Evolutionary conservation across 2,113 vertebrate genomes (phyloP), one percentile per base, ranked within the genome.

Genomic region (Telmatochromis sp.): DNA sequence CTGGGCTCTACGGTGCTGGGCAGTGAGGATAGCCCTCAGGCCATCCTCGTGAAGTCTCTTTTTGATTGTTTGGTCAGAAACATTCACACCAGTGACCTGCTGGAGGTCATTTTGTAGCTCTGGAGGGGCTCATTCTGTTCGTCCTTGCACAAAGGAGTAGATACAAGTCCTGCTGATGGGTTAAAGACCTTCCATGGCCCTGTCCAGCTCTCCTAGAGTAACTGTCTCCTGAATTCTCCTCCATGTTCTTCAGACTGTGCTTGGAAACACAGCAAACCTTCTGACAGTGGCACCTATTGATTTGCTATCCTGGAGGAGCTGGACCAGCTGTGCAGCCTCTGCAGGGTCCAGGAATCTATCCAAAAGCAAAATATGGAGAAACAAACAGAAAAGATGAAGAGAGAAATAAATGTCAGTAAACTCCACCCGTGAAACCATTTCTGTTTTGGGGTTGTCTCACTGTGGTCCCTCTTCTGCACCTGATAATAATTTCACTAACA

Each of bases 111-210:
- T 12, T 35, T 37, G 60, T 35, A 65, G 31, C 17, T 65, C 60
- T 65, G 60, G 19, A 0, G 8, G 60, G 11, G 60, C 33, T 65
- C 60, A 21, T 37, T 0, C 33, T 65, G 19, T 65, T 37, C 1
- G 1, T 37, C 33, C 60, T 37, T 37, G 33, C 60, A 65, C 2
- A 65, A 37, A 65, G 60, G 10, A 65, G 60, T 1, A 65, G 60
- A 65, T 65, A 65, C 6, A 4, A 37, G 33, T 65, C 19, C 10
- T 21, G 60, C 60, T 65, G 19, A 5, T 37, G 19, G 19, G 33
- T 65, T 65, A 37, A 65, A 65, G 33, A 65, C 60, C 60, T 65
- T 65, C 17, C 6, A 35, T 1, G 3, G 60, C 60, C 60, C 10
- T 35, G 2, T 63, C 58, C 58, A 63, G 58, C 58, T n/a, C 31